Base-by-base conservation (phyloP, 2,888 invertebrate genomes). In the Synanthedon formicaeformis region DNA sequence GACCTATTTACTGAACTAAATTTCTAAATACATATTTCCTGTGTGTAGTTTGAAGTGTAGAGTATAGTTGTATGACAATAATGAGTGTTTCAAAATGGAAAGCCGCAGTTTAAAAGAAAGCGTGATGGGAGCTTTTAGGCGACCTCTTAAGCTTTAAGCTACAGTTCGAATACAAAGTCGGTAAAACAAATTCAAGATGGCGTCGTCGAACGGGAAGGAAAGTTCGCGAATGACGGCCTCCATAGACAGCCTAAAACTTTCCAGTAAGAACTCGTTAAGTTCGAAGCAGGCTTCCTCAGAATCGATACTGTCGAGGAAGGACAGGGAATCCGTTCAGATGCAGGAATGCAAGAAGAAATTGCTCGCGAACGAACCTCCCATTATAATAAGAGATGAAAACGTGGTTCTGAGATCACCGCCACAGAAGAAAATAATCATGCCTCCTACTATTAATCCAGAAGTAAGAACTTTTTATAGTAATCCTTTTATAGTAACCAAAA, bases 311-410 rank as follows among this genome's bases (percentile, higher is more conserved):
- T 88, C 88, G 2, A 77, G 76, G 60, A 87, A 85, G 56, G 87
- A 87, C 16, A 86, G 84, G 53, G 86, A 86, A 58, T 77, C 81
- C 50, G 66, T 86, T 1, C 86, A 86, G 57, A 81, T 86, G 84
- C 85, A 86, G 56, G 86, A 88, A 60, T 88, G 88, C 58, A 88
- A 87, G 71, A 88, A 86, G 67, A 85, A 84, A 45, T 65, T 87
- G 18, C 59, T 87, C 53, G 84, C 80, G 0, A 87, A 86, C 78
- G 88, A 88, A 55, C 85, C 85, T 2, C 87, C 84, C 66, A 80
- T 88, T 2, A 85, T 88, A 52, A 86, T 88, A 53, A 67, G 88
- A 51, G 88, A 88, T 53, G 88, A 88, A n/a, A 86, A 83, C 52
- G 82, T 85, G 52, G 81, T 83, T 53, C 57, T 86, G 50, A 63